These are phyloP conservation scores for Triops cancriformis DNA, from an alignment of 1,140 invertebrate genomes.

Conservation along the genomic window DNA sequence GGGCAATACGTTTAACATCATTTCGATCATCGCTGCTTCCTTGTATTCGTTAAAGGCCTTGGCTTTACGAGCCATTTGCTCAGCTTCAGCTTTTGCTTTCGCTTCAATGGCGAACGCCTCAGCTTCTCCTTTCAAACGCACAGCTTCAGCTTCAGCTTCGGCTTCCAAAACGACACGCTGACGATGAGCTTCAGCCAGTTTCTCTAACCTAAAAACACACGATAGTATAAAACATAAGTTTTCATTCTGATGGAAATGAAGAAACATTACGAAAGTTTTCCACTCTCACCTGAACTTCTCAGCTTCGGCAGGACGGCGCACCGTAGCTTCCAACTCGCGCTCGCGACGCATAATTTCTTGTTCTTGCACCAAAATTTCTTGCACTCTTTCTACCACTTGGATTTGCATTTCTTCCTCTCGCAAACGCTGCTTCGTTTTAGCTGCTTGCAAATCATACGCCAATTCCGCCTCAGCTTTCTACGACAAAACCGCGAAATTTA, in stretches of 20 bases:
- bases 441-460: constrained; percentile 87
- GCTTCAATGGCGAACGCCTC: constrained; percentile 89
- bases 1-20: constrained; percentile 91
- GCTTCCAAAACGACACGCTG: constrained; percentile 77
- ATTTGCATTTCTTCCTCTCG: constrained; percentile 97
- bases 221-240: not conserved
- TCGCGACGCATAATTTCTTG: constrained; percentile 63
- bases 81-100: constrained; percentile 88
- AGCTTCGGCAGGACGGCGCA: constrained; percentile 84
- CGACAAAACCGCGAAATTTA: too few species aligned
- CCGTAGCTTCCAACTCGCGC: constrained; percentile 79
- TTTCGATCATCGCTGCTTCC: constrained; percentile 92
- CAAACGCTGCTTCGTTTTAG: constrained; percentile 90
- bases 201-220: constrained; percentile 57
- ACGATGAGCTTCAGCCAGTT: constrained; percentile 84
- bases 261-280: constrained; percentile 19
- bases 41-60: constrained; percentile 94
- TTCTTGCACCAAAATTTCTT: constrained; percentile 84
- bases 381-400: constrained; percentile 81
- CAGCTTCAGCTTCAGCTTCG: constrained; percentile 86
- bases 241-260: not conserved
- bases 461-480: constrained; percentile 86
- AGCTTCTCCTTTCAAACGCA: constrained; percentile 71
- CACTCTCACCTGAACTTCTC: constrained; percentile 69
- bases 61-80: constrained; percentile 93